Base-by-base conservation (phyloP, 92 coral and sea anemone genomes). In the Parazoanthus swiftii region DNA sequence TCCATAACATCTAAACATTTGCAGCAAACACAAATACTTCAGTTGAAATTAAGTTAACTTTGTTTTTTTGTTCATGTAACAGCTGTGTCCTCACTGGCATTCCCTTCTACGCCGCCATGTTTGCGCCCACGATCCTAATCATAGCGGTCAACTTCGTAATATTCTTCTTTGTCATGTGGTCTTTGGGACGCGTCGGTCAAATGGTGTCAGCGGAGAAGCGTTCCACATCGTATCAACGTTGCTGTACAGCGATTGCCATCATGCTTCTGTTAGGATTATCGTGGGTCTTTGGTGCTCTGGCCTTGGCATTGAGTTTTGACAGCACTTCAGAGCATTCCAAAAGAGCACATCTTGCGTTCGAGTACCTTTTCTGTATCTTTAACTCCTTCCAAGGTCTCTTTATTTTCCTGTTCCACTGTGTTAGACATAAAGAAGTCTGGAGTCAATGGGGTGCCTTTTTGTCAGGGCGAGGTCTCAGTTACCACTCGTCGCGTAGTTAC, bases 371-470 rank as follows among this genome's bases (percentile, higher is more conserved):
- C 92, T 95, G 97, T 36, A 91, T 97, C 73, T 95, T 97, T 51
- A 97, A 97, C 92, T 97, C 99, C 25, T 86, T 97, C 21, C 99
- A 97, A 89, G 99, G 99, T 0, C 89, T 95, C 59, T 92, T 95
- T 48, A 97, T 97, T 23, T 97, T 97, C 68, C 85, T 91, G 82
- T 95, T 97, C 74, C 99, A 97, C 66, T 97, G 99, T 77, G 86
- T 90, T 13, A 89, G 99, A 21, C 95, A 94, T 54, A 88, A 85
- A 68, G 99, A 97, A 71, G 99, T 97, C 26, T 91, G 98, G 10
- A 90, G 89, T 42, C 96, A 94, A 18, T 97, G 99, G 99, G 90
- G 83, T 70, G 75, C 73, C 82, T 88, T 93, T 54, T 78, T 97
- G 10, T 85, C 90, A 15, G 95, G 97, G 4, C 68, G 80, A 20